Evolutionary conservation across 2,113 vertebrate genomes (phyloP).

Genomic region (Ramphastos sulfuratus): DNA sequence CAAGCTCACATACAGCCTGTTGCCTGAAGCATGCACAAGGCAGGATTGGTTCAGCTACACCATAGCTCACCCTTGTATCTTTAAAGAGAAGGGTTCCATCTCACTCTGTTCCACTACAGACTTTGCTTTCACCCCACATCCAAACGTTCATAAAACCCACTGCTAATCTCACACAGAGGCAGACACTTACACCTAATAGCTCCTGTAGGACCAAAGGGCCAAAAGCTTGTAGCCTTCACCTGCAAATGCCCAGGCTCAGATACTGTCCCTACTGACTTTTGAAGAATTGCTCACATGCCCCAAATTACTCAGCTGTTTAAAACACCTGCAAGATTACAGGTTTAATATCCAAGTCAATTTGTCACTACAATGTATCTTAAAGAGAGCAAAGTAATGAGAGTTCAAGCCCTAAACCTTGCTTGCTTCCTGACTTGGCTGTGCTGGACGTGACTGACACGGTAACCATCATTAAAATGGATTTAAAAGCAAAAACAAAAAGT

Average conservation of each 20-base stretch:
- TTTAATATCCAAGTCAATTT: background rate
- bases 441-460: background rate
- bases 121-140: background rate
- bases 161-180: background rate
- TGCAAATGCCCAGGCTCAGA: background rate
- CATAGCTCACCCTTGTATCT: rapidly evolving
- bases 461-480: background rate
- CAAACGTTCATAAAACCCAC: background rate
- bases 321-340: background rate
- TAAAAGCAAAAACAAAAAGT: background rate
- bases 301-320: background rate
- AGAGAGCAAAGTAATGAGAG: background rate
- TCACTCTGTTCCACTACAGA: background rate
- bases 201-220: background rate
- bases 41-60: rapidly evolving
- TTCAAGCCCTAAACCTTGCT: background rate
- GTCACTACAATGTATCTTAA: background rate
- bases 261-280: background rate
- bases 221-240: background rate
- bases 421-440: background rate
- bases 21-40: rapidly evolving
- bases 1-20: background rate
- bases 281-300: background rate
- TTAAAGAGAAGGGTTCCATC: background rate
- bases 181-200: rapidly evolving